A percentile compares a stretch with the other conserved stretches of the same genome.
Evolutionary conservation across 2,888 invertebrate genomes (phyloP).

Genomic region (Poecilobothrus nobilitatus): DNA sequence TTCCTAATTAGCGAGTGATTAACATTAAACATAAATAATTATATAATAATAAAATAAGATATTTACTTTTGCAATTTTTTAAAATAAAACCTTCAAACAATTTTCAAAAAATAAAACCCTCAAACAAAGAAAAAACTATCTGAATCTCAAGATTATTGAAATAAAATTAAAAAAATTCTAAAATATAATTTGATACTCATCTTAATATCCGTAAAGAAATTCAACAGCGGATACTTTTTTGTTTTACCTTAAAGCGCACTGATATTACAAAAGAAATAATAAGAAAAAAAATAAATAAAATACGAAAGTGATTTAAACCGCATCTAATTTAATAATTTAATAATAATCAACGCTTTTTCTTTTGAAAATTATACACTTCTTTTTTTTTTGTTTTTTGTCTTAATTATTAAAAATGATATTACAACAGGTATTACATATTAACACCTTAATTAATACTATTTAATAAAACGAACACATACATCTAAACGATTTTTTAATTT

Average conservation of each 20-base stretch:
- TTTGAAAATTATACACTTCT: neutral
- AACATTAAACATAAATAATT: too few species aligned
- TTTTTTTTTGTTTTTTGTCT: neutral
- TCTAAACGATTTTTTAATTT: too few species aligned
- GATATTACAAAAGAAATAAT: too few species aligned
- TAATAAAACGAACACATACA: neutral
- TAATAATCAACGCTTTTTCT: slow-evolving; percentile 4
- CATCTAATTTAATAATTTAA: slow-evolving; percentile 3
- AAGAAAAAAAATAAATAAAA: neutral
- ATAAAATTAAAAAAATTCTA: too few species aligned
- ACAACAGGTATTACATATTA: neutral
- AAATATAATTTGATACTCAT: too few species aligned
- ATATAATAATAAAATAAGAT: too few species aligned
- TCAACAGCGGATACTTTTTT: neutral
- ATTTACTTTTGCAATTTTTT: too few species aligned
- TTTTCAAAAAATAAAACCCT: too few species aligned
- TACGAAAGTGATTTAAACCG: neutral
- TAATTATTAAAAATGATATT: neutral
- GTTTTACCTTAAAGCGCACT: neutral
- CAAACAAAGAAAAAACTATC: too few species aligned
- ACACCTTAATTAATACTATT: neutral
- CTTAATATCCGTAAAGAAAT: neutral
- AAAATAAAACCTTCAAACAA: too few species aligned
- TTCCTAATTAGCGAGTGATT: too few species aligned
- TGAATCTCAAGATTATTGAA: too few species aligned